Conservation (phyloP, 2,888 invertebrate genomes). For the Halocaridina rubra region DNA sequence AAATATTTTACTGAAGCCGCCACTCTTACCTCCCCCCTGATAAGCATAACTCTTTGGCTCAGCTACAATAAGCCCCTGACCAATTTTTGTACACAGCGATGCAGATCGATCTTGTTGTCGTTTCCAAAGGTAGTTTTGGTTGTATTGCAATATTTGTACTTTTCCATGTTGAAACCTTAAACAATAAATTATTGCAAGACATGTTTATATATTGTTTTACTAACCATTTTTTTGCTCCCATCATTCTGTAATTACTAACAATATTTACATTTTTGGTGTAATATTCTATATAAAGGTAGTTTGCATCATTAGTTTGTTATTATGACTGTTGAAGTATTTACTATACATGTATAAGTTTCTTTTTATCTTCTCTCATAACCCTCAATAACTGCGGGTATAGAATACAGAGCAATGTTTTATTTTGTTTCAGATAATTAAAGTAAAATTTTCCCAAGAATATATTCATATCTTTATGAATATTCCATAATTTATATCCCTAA, state of each 20-base stretch:
- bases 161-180: conserved; percentile 75
- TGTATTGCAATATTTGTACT: conserved; percentile 76
- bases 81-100: conserved; percentile 61
- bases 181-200: conserved; percentile 71
- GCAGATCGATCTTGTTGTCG: conserved; percentile 62
- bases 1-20: too few relatives aligned
- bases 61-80: conserved; percentile 36
- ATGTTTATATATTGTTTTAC: conserved; percentile 63
- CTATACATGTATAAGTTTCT: too few relatives aligned
- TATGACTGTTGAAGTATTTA: too few relatives aligned
- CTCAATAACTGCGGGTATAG: background rate
- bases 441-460: too few relatives aligned
- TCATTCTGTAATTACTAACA: background rate
- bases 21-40: too few relatives aligned
- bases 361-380: background rate
- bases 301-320: too few relatives aligned
- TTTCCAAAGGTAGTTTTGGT: conserved; percentile 66
- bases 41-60: background rate
- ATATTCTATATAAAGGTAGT: too few relatives aligned
- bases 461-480: too few relatives aligned
- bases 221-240: conserved; percentile 43
- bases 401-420: background rate
- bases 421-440: too few relatives aligned
- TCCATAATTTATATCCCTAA: too few relatives aligned
- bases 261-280: background rate